Percentiles rank a stretch among this genome's conserved stretches.
Evolutionary conservation across 1,140 invertebrate species (phyloP).

Genomic region (Euborellia annulipes): DNA sequence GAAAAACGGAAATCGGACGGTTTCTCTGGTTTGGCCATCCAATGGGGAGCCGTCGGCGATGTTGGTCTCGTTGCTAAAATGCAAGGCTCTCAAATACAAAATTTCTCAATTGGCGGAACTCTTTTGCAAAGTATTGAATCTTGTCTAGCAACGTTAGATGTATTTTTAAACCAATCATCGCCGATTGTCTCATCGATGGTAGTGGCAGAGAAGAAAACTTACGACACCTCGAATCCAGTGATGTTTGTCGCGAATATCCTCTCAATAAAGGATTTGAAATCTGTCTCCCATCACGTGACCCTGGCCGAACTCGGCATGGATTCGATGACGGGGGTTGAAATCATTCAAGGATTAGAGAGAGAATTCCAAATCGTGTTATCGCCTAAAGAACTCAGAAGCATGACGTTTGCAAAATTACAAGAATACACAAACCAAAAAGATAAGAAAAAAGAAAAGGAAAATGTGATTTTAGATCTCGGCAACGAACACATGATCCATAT

Average conservation of each 20-base stretch:
- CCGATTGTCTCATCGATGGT: conserved; percentile 75
- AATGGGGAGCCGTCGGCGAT: conserved; percentile 96
- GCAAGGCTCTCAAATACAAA: conserved; percentile 63
- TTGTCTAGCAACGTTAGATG: conserved; percentile 71
- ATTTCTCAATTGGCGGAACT: conserved; percentile 81
- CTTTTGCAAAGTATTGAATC: conserved; percentile 81
- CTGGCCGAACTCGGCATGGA: conserved; percentile 92
- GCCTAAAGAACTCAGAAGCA: conserved; percentile 69
- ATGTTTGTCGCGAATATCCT: too few species aligned
- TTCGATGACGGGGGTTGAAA: conserved; percentile 94
- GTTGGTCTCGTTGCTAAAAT: conserved; percentile 81
- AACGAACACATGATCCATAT: too few species aligned
- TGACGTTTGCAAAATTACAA: conserved; percentile 48
- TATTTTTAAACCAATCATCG: conserved; percentile 73
- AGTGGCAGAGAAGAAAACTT: conserved; percentile 52
- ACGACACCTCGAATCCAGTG: conserved; percentile 16
- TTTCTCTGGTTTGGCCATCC: conserved; percentile 53
- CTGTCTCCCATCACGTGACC: conserved; percentile 51
- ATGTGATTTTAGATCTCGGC: too few species aligned
- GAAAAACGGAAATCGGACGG: conserved; percentile 64
- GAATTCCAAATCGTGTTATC: conserved; percentile 80
- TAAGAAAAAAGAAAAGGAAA: too few species aligned
- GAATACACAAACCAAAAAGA: neutral
- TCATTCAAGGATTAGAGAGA: conserved; percentile 88
- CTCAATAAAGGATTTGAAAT: conserved; percentile 60